Conservation (phyloP, 2,888 invertebrate species). For the Philereme vetulata region DNA sequence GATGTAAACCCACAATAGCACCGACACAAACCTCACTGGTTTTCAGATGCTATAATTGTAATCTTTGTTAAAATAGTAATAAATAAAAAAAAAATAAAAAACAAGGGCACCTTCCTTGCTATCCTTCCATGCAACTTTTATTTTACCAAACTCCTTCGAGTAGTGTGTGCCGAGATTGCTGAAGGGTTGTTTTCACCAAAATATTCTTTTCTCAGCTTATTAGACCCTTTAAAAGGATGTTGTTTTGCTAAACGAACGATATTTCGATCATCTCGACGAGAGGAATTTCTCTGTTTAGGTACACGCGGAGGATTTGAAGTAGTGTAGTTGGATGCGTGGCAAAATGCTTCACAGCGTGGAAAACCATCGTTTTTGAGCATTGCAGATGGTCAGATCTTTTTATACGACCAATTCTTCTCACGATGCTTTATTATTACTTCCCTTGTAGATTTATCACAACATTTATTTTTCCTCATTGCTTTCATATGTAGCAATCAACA, state of each 20-base stretch:
- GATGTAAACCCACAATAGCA: too few relatives aligned
- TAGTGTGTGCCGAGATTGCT: conserved; percentile 25
- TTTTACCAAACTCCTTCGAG: conserved; percentile 26
- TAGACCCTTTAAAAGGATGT: neutral
- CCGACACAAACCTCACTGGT: too few relatives aligned
- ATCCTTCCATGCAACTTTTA: conserved; percentile 21
- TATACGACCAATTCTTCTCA: too few relatives aligned
- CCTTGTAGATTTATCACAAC: too few relatives aligned
- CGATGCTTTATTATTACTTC: too few relatives aligned
- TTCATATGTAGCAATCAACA: too few relatives aligned
- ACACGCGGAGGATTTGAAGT: conserved; percentile 1
- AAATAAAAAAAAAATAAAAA: too few relatives aligned
- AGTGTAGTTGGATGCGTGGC: conserved; percentile 1
- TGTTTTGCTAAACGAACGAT: conserved; percentile 4
- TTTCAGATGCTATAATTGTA: too few relatives aligned
- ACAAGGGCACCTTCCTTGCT: conserved; percentile 18
- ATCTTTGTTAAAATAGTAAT: too few relatives aligned
- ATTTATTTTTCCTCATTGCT: too few relatives aligned
- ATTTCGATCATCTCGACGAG: conserved; percentile 2
- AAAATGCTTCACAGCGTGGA: conserved; percentile 1
- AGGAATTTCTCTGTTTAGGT: neutral
- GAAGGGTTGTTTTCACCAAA: conserved; percentile 19
- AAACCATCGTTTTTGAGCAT: neutral
- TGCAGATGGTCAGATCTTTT: too few relatives aligned
- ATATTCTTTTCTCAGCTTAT: conserved; percentile 2